Base-by-base conservation (phyloP, 2,113 vertebrate species). In the Neodon shergylaensis region DNA sequence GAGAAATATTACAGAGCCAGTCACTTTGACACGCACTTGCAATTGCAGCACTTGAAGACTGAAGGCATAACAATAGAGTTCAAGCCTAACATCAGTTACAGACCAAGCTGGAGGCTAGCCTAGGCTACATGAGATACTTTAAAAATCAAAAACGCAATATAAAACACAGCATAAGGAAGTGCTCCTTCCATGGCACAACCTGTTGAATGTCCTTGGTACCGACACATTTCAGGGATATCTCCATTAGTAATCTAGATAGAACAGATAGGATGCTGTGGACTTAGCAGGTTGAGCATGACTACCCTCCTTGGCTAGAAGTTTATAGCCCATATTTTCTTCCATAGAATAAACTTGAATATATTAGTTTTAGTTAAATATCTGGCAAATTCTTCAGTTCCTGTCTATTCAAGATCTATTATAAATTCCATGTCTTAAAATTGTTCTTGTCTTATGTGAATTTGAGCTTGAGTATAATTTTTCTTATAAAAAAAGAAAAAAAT, bases 371-470 rank as follows among this genome's bases (percentile, higher is more conserved):
- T 42, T 10, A 14, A 22, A 14, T 73, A 6, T 31, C 28, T 5
- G 78, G 52, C 33, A 68, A 54, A 91, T 82, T 83, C 36, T 49
- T 79, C 84, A 77, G 52, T n/a, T 74, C 84, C 76, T 90, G 6
- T 82, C 70, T 91, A 63, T 66, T 77, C 17, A 66, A 49, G 39
- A 11, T 63, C 42, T 87, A 1, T 28, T 31, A 66, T 87, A 58
- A 42, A 79, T 78, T 61, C 44, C 76, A 6, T 31, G 19, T 61
- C 47, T 44, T 58, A 26, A 91, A 61, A 44, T 26, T 68, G 36
- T 83, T 95, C 4, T 93, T 61, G 7, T 83, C 28, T 94, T 91
- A 10, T 47, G 74, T 93, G n/a, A 4, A 74, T 94, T 95, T 96
- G 14, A 77, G 7, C 24, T 70, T 54, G 82, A 28, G 73, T 92